Percentiles rank a stretch among this genome's conserved stretches.
Conservation (phyloP, 2,888 invertebrate species). For the Sarcophaga variegata region DNA sequence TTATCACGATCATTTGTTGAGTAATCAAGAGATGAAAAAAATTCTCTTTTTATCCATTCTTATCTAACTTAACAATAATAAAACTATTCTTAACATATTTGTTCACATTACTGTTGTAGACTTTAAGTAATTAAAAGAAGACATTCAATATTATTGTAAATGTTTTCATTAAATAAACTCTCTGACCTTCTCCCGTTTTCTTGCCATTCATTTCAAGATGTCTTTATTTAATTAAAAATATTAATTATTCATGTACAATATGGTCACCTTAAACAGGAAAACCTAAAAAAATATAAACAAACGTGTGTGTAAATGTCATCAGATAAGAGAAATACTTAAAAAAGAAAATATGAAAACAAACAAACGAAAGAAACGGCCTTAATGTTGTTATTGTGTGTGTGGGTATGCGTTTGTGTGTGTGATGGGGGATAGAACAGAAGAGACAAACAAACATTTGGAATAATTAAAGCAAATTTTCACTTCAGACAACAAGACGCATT, state of each 20-base stretch:
- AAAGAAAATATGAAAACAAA: not conserved
- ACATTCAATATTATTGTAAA: too few species aligned
- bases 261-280: slow-evolving; percentile 38
- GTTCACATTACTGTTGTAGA: too few species aligned
- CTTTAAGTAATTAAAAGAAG: too few species aligned
- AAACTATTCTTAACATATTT: too few species aligned
- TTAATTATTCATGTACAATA: not conserved
- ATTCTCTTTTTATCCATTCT: too few species aligned
- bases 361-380: slow-evolving; percentile 28
- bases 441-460: slow-evolving; percentile 70
- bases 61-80: too few species aligned
- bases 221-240: not conserved
- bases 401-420: not conserved
- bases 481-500: slow-evolving; percentile 75
- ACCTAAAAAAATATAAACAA: slow-evolving; percentile 25
- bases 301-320: slow-evolving; percentile 56
- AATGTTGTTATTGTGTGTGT: slow-evolving; percentile 4
- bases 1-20: too few species aligned
- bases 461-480: slow-evolving; percentile 81
- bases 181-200: too few species aligned
- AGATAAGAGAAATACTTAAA: slow-evolving; percentile 47
- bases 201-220: too few species aligned
- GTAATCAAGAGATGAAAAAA: too few species aligned
- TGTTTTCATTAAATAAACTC: too few species aligned
- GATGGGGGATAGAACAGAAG: not conserved